A percentile compares a stretch with the other conserved stretches of the same genome.
Evolutionary conservation across 1,140 invertebrate genomes (phyloP).

Genomic region (Olivierus martensii): DNA sequence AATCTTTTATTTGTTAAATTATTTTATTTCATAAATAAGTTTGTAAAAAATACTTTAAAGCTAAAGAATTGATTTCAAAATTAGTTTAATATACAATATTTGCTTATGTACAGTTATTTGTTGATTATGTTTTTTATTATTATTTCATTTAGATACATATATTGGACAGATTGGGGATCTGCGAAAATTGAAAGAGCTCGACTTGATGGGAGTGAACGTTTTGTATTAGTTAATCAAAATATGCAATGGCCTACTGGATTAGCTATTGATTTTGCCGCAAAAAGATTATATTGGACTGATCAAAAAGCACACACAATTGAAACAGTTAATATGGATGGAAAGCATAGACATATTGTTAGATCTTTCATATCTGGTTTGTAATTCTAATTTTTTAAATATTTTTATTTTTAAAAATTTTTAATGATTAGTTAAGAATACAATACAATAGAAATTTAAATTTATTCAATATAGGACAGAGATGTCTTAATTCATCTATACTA

Average conservation of each 20-base stretch:
- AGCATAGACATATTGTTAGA: slow-evolving; percentile 43
- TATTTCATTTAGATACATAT: slow-evolving; percentile 53
- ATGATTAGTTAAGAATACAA: too few relatives aligned
- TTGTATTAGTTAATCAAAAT: slow-evolving; percentile 68
- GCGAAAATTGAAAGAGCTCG: slow-evolving; percentile 41
- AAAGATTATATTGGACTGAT: slow-evolving; percentile 40
- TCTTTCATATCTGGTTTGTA: slow-evolving; percentile 35
- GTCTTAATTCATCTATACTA: too few relatives aligned
- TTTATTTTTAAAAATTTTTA: too few relatives aligned
- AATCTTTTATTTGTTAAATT: too few relatives aligned
- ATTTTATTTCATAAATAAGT: too few relatives aligned
- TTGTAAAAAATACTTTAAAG: not conserved
- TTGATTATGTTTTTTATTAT: not conserved
- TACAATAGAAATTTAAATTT: too few relatives aligned
- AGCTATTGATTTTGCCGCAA: slow-evolving; percentile 35
- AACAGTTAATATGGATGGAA: slow-evolving; percentile 55
- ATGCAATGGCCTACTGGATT: slow-evolving; percentile 56
- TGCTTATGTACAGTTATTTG: too few relatives aligned
- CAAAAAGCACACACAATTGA: slow-evolving; percentile 35
- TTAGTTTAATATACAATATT: slow-evolving; percentile 2
- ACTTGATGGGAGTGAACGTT: slow-evolving; percentile 67
- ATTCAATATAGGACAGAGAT: too few relatives aligned
- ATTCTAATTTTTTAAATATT: slow-evolving; percentile 4
- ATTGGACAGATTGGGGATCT: slow-evolving; percentile 71
- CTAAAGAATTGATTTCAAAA: slow-evolving; percentile 2